A percentile compares a stretch with the other conserved stretches of the same genome.
phyloP scores from a whole-genome alignment of 2,113 vertebrate species.

The Epinephelus fuscoguttatus region DNA sequence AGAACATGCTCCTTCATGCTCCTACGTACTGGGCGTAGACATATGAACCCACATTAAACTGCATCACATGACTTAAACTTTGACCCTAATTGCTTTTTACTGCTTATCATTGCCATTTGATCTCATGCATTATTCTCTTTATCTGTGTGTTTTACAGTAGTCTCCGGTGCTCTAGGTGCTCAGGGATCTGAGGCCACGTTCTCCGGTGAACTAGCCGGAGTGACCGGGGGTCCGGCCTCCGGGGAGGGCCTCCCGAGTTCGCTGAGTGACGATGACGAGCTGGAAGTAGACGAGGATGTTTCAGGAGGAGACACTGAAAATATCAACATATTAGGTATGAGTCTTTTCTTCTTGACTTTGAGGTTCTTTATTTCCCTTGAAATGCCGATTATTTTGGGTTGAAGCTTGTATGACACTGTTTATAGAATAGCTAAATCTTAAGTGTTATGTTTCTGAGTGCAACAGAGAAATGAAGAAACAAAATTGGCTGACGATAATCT shows the following conservation, averaged over 20 bases:
- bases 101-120: background rate
- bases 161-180: constrained; percentile 60
- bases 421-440: background rate
- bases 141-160: constrained; percentile 39
- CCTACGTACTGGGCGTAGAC: background rate
- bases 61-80: background rate
- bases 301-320: constrained; percentile 62
- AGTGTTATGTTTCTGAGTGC: background rate
- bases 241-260: constrained; percentile 73
- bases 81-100: background rate
- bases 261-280: constrained; percentile 64
- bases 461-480: background rate
- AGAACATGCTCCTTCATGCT: background rate
- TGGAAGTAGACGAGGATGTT: constrained; percentile 63
- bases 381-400: background rate
- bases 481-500: no score
- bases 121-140: background rate
- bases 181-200: constrained; percentile 60
- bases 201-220: constrained; percentile 58
- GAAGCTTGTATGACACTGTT: background rate
- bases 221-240: constrained; percentile 68
- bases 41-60: background rate
- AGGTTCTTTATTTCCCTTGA: background rate
- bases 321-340: constrained; percentile 55
- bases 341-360: background rate